Base-by-base conservation (phyloP, 2,113 vertebrate species). In the Chaetorhynchus papuensis region DNA sequence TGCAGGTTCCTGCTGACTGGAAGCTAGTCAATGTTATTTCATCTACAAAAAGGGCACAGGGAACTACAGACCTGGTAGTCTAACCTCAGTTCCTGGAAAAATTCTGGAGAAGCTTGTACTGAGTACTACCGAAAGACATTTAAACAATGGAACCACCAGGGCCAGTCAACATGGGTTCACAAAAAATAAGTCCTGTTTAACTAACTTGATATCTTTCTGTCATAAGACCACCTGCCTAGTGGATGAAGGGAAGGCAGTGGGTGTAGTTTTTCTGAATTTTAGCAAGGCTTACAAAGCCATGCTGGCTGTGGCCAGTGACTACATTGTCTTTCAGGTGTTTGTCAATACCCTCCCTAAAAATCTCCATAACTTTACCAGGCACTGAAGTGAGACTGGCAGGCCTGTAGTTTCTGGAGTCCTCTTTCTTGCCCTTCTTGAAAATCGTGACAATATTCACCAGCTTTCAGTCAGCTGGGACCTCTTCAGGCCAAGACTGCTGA, bases 241-340 rank as follows among this genome's bases (percentile, higher is more conserved):
- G 8, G 47, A 19, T 49, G 47, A 60, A 72, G 6, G 11, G n/a
- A 52, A 83, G 21, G 13, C 7, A 6, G 37, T 44, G 27, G 33
- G 45, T 41, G 14, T 8, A 42, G 14, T 31, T n/a, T 31, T 45
- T 52, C 11, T 41, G 3, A 4, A 27, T 45, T 76, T n/a, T 45
- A 35, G 4, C 45, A 70, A 50, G 9, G 8, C 15, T 61, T 12
- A 27, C 1, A 1, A 37, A 59, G 22, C 9, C 1, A 1, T 37
- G 9, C 18, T 44, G 61, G 8, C 26, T 44, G 37, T 37, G 37
- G 18, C 33, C 9, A 59, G 6, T 4, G 14, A 27, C 33, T 68
- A 9, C 5, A 1, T 9, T 66, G 26, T 35, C 13, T 44, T 68
- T 33, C 45, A 37, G 22, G 7, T 59, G 27, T 22, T 52, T 77